Evolutionary conservation across 2,113 vertebrate genomes (phyloP).

Genomic region (Macaca mulatta): DNA sequence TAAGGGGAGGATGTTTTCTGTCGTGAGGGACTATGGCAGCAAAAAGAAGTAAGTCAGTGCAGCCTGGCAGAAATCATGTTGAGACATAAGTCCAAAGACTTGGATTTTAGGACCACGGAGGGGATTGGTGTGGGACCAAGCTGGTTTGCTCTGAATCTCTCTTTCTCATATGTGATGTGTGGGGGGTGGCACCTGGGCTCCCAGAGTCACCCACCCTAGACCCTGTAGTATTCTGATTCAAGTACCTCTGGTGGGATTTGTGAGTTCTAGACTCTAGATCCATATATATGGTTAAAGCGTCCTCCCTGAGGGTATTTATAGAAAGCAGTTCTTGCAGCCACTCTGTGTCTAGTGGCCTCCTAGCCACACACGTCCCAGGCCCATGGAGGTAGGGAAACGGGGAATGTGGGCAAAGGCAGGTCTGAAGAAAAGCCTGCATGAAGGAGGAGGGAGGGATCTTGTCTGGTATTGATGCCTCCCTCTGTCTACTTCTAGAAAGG

Average conservation of each 20-base stretch:
- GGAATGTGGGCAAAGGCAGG: background rate
- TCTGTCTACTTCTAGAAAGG: background rate
- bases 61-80: background rate
- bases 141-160: background rate
- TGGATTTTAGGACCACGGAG: conserved; percentile 37
- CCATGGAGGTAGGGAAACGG: background rate
- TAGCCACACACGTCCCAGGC: background rate
- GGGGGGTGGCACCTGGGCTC: background rate
- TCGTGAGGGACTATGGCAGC: background rate
- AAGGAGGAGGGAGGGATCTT: background rate
- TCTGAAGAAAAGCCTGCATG: background rate
- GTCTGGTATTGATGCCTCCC: background rate
- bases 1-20: conserved; percentile 2
- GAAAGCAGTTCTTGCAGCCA: background rate
- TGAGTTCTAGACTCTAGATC: conserved; percentile 3
- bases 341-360: background rate
- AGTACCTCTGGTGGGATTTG: background rate
- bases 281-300: background rate
- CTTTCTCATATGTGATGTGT: background rate
- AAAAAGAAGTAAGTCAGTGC: background rate
- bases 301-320: background rate
- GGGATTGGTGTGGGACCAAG: background rate
- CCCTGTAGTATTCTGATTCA: background rate
- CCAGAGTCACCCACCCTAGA: background rate
- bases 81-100: conserved; percentile 12